Percentiles rank a stretch among this genome's conserved stretches.
Conservation (phyloP, 2,113 vertebrate genomes). For the Xenus cinereus region DNA sequence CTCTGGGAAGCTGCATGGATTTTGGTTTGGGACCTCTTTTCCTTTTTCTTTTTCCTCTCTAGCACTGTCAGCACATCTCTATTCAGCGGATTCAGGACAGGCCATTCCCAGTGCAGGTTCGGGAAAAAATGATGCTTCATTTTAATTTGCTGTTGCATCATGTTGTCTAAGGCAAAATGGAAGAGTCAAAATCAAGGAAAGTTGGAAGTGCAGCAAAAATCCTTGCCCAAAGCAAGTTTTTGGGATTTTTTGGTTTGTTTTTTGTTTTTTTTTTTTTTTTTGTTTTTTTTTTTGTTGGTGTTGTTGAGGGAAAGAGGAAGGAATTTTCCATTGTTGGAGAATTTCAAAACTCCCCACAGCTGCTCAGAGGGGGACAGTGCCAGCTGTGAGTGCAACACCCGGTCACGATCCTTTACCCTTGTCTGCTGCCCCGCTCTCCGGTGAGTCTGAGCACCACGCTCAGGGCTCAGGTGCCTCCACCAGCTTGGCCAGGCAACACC, state of each 20-base stretch:
- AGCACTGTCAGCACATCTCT: background rate
- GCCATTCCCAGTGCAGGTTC: background rate
- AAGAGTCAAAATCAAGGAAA: background rate
- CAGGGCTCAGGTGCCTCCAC: background rate
- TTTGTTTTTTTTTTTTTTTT: too few relatives aligned
- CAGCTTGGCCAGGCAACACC: fast-evolving
- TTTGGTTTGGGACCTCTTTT: background rate
- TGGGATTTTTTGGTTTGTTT: background rate
- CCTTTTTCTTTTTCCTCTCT: background rate
- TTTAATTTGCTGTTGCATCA: background rate
- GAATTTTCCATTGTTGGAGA: background rate
- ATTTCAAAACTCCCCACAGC: background rate
- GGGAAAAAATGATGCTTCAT: background rate
- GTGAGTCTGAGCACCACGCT: fast-evolving
- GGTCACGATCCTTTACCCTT: background rate
- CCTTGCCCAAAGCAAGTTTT: background rate
- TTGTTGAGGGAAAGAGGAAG: background rate
- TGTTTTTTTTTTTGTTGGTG: background rate
- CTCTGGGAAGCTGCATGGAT: background rate
- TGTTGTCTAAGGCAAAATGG: background rate
- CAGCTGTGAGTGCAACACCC: fast-evolving
- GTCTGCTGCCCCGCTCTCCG: background rate
- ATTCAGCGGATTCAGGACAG: background rate
- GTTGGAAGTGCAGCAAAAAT: background rate
- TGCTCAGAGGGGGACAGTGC: fast-evolving